Conservation (phyloP, 2,888 invertebrate genomes). For the Meteorus colon region DNA sequence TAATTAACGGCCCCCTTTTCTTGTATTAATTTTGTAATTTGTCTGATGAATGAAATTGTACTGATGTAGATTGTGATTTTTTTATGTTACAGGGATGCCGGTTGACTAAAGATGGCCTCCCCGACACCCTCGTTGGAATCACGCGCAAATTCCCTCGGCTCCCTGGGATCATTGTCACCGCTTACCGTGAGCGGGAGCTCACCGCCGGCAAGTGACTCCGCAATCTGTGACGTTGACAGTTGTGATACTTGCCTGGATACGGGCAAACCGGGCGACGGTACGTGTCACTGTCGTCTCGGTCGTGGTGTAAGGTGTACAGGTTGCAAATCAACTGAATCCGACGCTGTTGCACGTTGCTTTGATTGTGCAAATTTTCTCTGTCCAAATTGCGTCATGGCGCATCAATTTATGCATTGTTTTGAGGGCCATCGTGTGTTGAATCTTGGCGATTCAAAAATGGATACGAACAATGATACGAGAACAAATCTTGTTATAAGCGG, state of each 20-base stretch:
- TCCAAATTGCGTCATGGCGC: constrained; percentile 98
- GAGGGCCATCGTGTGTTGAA: constrained; percentile 94
- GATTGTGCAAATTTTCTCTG: constrained; percentile 98
- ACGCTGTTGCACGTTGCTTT: constrained; percentile 96
- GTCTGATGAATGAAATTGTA: constrained; percentile 1
- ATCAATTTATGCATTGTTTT: constrained; percentile 99
- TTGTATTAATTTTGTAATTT: not conserved
- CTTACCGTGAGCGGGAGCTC: constrained; percentile 91
- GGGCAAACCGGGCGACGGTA: constrained; percentile 69
- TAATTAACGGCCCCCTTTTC: not conserved
- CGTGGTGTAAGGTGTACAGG: constrained; percentile 89
- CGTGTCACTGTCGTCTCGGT: constrained; percentile 74
- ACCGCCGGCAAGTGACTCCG: constrained; percentile 89
- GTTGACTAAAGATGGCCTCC: constrained; percentile 95
- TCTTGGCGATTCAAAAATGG: constrained; percentile 80
- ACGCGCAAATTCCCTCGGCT: constrained; percentile 93
- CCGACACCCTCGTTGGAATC: constrained; percentile 94
- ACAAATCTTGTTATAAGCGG: constrained; percentile 55
- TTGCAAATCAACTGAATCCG: constrained; percentile 95
- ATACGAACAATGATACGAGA: constrained; percentile 60
- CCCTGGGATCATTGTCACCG: constrained; percentile 81
- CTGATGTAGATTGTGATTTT: constrained; percentile 55
- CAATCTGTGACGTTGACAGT: constrained; percentile 81
- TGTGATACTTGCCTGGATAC: constrained; percentile 71
- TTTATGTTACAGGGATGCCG: constrained; percentile 85